Base-by-base conservation (phyloP, 2,888 invertebrate species). In the Apamea monoglypha region DNA sequence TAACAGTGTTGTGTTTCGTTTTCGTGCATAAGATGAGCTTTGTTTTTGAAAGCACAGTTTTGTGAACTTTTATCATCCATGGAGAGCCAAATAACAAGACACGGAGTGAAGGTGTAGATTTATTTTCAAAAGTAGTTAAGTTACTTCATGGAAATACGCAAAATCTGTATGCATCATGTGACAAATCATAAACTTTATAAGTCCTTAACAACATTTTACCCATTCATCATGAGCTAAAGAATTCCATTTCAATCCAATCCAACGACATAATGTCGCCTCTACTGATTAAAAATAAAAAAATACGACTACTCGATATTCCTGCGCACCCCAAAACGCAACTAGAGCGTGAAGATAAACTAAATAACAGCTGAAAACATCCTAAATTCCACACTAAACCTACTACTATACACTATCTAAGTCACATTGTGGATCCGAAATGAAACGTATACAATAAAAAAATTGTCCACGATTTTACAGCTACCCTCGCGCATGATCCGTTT, bases 401-500 rank as follows among this genome's bases (percentile, higher is more conserved):
- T 32, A 50, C 73, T 76, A 70, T 74, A 80, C 74, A 81, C 76
- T 71, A 78, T 84, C 83, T 82, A 84, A 74, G 67, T 77, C 75
- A 84, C 73, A 82, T 79, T 83, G 76, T 81, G 80, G 76, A 81
- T 86, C 79, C 73, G 64, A 88, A 90, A 87, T 88, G 86, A 87
- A 87, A 89, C 88, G 84, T 89, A 85, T 87, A 90, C 90, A 92
- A 92, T 92, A 91, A 92, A 91, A 92, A 78, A 84, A 87, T 87
- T 85, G 87, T 85, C 85, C 72, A 86, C 81, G 88, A 83, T 91
- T 92, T 90, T 90, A 91, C 89, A 83, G 87, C 88, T 84, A 80
- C 86, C 83, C 87, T 89, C 86, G 87, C 93, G 92, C 91, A 88
- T 91, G 92, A 92, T 89, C 89, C 88, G 88, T 90, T 94, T 93